Percentiles rank a stretch among this genome's conserved stretches.
Evolutionary conservation across 2,888 invertebrate genomes (phyloP).

Genomic region (Meiosimyza platycephala): DNA sequence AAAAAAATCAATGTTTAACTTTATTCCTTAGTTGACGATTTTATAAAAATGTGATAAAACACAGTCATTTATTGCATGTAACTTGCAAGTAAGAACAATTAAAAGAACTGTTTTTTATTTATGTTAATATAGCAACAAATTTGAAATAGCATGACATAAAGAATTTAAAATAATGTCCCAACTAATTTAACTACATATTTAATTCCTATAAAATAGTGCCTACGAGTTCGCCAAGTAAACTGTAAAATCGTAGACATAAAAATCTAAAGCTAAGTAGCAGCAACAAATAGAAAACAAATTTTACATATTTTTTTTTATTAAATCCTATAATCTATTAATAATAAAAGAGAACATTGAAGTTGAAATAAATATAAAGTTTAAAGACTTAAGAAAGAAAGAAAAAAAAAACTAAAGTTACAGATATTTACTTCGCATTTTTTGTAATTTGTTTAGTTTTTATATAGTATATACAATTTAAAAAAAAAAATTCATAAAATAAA

Average conservation of each 20-base stretch:
- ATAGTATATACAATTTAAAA: no score
- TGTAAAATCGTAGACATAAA: no score
- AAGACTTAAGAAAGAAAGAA: not conserved
- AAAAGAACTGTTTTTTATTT: slow-evolving; percentile 18
- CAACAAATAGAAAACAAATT: no score
- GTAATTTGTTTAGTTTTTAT: no score
- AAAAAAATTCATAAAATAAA: no score
- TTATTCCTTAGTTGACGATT: not conserved
- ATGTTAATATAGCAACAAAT: not conserved
- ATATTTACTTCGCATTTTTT: not conserved
- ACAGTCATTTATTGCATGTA: slow-evolving; percentile 42
- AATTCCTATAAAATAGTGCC: no score
- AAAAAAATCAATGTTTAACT: no score
- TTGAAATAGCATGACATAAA: slow-evolving; percentile 9
- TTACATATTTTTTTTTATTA: no score
- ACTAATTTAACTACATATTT: no score
- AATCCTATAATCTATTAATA: no score
- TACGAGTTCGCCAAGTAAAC: no score
- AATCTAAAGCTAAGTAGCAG: no score
- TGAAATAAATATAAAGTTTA: not conserved
- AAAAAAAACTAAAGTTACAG: not conserved
- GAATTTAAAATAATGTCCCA: not conserved
- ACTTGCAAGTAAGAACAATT: slow-evolving; percentile 39
- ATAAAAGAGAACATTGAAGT: not conserved
- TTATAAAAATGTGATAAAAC: slow-evolving; percentile 41